These are phyloP conservation scores for Clitarchus hookeri DNA, from an alignment of 2,888 invertebrate genomes.

Conservation along the genomic window DNA sequence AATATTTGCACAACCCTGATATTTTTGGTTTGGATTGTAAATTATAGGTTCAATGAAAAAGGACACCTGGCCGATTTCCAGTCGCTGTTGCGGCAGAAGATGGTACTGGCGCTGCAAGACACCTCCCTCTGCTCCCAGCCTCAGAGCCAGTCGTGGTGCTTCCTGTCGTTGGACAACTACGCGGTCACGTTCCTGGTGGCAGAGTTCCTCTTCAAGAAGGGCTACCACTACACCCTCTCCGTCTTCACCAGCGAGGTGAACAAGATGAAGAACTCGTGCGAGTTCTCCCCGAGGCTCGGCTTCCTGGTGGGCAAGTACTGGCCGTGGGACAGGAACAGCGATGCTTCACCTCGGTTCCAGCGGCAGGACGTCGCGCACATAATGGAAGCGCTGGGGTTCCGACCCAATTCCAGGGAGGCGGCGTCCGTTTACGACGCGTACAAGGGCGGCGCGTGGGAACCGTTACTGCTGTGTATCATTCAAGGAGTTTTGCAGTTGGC, in stretches of 20 bases:
- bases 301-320: conserved; percentile 46
- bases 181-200: conserved; percentile 65
- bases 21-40: neutral
- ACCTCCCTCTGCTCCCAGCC: conserved; percentile 55
- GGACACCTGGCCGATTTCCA: conserved; percentile 63
- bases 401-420: conserved; percentile 43
- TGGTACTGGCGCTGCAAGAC: conserved; percentile 61
- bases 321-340: conserved; percentile 41
- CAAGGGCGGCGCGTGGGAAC: conserved; percentile 39
- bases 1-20: too few relatives aligned
- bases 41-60: conserved; percentile 60
- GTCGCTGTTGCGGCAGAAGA: conserved; percentile 63
- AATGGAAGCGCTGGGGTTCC: conserved; percentile 51
- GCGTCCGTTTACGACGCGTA: conserved; percentile 44
- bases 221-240: conserved; percentile 63
- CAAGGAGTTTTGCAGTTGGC: conserved; percentile 27
- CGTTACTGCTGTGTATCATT: conserved; percentile 47
- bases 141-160: conserved; percentile 48
- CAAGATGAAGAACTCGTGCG: conserved; percentile 59
- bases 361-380: conserved; percentile 59
- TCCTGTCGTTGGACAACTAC: conserved; percentile 60
- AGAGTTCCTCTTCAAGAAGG: conserved; percentile 63
- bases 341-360: conserved; percentile 50
- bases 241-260: conserved; percentile 67
- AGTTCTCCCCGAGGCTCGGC: conserved; percentile 51